Evolutionary conservation across 2,113 vertebrate genomes (phyloP).

Genomic region (Ctenodactylus gundi): DNA sequence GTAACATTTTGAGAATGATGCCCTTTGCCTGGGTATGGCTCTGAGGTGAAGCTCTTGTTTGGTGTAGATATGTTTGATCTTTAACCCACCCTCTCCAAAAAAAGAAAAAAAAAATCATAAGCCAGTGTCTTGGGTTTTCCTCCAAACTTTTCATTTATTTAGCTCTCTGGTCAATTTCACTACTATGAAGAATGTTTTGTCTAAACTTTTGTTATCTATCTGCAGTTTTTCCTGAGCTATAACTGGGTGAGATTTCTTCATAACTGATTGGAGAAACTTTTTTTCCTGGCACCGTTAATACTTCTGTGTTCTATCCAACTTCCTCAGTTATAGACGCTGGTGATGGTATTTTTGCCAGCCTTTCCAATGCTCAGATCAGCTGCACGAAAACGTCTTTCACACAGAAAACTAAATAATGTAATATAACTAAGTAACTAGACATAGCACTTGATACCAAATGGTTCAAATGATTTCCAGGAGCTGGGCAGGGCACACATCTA

Average conservation of each 20-base stretch:
- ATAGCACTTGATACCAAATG: neutral
- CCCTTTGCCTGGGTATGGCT: too few species aligned
- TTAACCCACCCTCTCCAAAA: too few species aligned
- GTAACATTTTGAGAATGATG: too few species aligned
- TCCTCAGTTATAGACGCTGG: neutral
- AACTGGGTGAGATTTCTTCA: neutral
- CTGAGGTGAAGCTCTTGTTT: too few species aligned
- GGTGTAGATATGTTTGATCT: too few species aligned
- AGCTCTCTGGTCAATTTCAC: neutral
- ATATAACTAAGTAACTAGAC: too few species aligned
- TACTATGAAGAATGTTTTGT: neutral
- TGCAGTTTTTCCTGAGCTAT: neutral
- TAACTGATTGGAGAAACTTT: neutral
- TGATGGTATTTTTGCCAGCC: neutral
- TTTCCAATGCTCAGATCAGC: neutral
- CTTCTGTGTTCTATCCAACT: neutral
- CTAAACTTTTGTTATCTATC: neutral
- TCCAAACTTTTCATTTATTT: neutral
- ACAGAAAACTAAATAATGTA: neutral
- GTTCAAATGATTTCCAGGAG: neutral
- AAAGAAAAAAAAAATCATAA: neutral
- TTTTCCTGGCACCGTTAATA: neutral
- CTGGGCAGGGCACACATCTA: neutral
- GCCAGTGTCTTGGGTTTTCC: neutral
- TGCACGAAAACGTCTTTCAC: neutral